Base-by-base conservation (phyloP, 2,888 invertebrate genomes). In the Syrista parreyssii region DNA sequence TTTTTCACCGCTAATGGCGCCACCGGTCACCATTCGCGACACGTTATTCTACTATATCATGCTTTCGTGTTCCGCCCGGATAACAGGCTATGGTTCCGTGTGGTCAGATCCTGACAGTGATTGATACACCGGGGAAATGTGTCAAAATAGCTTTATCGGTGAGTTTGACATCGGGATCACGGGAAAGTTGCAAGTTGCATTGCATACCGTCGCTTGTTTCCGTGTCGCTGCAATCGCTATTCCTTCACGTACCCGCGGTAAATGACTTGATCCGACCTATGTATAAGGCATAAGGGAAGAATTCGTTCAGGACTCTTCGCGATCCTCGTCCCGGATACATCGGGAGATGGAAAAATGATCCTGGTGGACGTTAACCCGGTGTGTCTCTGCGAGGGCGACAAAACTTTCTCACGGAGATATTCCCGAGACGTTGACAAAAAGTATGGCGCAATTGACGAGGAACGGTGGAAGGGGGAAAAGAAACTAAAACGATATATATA, bases 101-200 rank as follows among this genome's bases (percentile, higher is more conserved):
- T 71, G 71, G 32, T 71, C 71, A 71, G 71, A 71, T 71, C 2
- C 55, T 55, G 71, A 71, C 71, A 71, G 71, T 71, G 71, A 71
- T 71, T 71, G 71, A 71, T 71, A 71, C 71, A 32, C 71, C 31
- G 12, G 15, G 69, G 71, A 71, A 71, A 31, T 71, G 71, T 32
- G 71, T 71, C 71, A 32, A 71, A 71, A 71, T 31, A 71, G 71
- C 31, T 31, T 71, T 71, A 71, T 71, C 71, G 71, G 23, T 6
- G 55, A 55, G 55, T 23, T 40, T 55, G 55, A 6, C 55, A 55
- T 55, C 12, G 71, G 71, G 9, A 71, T 31, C 12, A 69, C 32
- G 31, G 71, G 32, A 12, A 23, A 71, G 12, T 71, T 6, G 32
- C 71, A 12, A 31, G 71, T 55, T 31, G 71, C 71, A 71, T 71